Conservation (phyloP, 1,140 invertebrate species). For the Drosophila mojavensis region DNA sequence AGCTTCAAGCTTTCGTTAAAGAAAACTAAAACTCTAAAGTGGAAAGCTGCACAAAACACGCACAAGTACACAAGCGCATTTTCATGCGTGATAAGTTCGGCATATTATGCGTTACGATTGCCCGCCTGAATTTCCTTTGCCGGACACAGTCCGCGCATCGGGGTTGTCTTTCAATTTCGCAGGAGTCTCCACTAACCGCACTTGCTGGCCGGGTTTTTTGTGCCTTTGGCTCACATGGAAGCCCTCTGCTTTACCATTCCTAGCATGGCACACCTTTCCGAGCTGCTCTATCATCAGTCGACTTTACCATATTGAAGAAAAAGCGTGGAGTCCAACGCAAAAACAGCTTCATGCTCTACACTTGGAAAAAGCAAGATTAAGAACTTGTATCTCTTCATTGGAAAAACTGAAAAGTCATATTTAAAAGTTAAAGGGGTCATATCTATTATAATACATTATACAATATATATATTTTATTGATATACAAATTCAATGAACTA, state of each 20-base stretch:
- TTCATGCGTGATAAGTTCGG: constrained; percentile 59
- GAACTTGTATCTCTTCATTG: background rate
- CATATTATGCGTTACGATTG: constrained; percentile 36
- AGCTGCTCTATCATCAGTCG: constrained; percentile 1
- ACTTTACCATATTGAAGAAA: constrained; percentile 7
- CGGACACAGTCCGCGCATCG: constrained; percentile 3
- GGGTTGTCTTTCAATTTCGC: constrained; percentile 66
- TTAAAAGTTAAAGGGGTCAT: too few relatives aligned
- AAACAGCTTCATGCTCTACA: background rate
- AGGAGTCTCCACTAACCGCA: constrained; percentile 27
- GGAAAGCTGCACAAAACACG: constrained; percentile 7
- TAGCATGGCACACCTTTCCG: background rate
- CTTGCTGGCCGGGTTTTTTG: constrained; percentile 16
- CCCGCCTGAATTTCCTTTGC: constrained; percentile 25
- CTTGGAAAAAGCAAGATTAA: background rate
- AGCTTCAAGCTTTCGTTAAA: constrained; percentile 29
- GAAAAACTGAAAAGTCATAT: too few relatives aligned
- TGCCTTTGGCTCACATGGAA: constrained; percentile 28
- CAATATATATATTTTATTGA: too few relatives aligned
- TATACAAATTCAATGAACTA: too few relatives aligned
- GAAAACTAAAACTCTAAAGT: constrained; percentile 2
- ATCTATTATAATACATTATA: too few relatives aligned
- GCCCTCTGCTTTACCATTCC: constrained; percentile 55
- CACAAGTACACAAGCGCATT: constrained; percentile 36
- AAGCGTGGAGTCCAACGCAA: background rate